Evolutionary conservation across 1,140 invertebrate genomes (phyloP).

Genomic region (Chironomus striatipennis): DNA sequence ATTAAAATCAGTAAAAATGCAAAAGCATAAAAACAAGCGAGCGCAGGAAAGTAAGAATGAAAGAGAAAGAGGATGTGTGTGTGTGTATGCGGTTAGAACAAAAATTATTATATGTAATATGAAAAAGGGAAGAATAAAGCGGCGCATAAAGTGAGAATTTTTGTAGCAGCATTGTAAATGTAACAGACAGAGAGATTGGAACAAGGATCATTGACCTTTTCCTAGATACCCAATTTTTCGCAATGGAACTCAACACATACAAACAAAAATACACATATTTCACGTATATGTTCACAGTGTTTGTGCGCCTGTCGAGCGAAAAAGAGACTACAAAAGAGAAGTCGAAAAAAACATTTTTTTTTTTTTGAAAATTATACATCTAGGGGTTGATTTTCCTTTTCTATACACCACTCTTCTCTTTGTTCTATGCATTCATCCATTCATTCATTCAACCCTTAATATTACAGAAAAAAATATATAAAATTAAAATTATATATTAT

Average conservation of each 20-base stretch:
- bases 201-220: slow-evolving; percentile 23
- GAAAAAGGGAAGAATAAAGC: slow-evolving; percentile 16
- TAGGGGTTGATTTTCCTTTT: slow-evolving; percentile 23
- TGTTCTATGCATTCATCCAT: background rate
- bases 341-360: background rate
- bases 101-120: too few relatives aligned
- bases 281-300: background rate
- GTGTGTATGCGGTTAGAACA: background rate
- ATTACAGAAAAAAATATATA: background rate
- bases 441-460: slow-evolving; percentile 6
- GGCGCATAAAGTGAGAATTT: background rate
- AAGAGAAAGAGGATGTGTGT: background rate
- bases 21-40: background rate
- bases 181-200: slow-evolving; percentile 13
- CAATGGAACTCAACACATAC: background rate
- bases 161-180: slow-evolving; percentile 6
- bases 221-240: slow-evolving; percentile 23
- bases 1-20: slow-evolving; percentile 12
- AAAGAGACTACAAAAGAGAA: background rate
- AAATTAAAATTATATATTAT: background rate
- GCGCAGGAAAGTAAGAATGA: background rate
- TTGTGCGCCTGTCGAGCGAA: background rate
- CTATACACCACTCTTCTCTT: background rate
- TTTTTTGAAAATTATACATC: background rate
- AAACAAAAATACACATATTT: background rate